Conservation (phyloP, 2,797 vertebrate genomes). For the Paedocypris micromegethes region DNA sequence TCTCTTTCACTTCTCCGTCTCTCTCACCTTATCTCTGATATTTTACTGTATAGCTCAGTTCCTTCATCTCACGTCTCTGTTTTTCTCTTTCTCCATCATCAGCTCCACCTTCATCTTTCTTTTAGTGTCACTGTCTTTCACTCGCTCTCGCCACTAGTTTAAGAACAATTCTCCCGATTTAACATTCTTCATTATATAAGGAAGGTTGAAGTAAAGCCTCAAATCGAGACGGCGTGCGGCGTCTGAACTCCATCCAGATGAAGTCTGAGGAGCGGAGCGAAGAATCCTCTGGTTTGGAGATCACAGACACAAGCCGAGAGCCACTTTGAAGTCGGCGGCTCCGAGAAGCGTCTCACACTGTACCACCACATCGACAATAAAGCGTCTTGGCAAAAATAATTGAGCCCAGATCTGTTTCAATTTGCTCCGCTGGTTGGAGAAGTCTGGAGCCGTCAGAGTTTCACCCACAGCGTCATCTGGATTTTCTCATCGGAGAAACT, state of each 20-base stretch:
- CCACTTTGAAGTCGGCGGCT: conserved; percentile 11
- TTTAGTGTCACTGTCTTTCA: too few relatives aligned
- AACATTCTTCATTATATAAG: not conserved
- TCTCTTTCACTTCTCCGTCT: too few relatives aligned
- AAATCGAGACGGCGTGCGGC: not conserved
- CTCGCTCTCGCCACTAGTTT: too few relatives aligned
- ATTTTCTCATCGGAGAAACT: conserved; percentile 6
- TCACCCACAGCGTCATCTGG: conserved; percentile 6
- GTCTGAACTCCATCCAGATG: conserved; percentile 17
- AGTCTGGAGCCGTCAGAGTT: not conserved
- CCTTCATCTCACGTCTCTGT: too few relatives aligned
- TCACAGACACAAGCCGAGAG: not conserved
- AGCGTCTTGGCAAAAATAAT: not conserved
- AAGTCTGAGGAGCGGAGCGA: too few relatives aligned
- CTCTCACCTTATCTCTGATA: too few relatives aligned
- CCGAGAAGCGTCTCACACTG: conserved; percentile 4
- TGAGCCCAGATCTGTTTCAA: conserved; percentile 22
- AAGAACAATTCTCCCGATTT: not conserved
- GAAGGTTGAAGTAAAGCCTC: not conserved
- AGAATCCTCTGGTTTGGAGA: conserved; percentile 6
- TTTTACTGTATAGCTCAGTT: too few relatives aligned
- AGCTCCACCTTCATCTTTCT: too few relatives aligned
- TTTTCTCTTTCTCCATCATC: too few relatives aligned
- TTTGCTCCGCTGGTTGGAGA: conserved; percentile 28
- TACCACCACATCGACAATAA: not conserved